Base-by-base conservation (phyloP, 2,888 invertebrate genomes). In the Ormyrus pomaceus region DNA sequence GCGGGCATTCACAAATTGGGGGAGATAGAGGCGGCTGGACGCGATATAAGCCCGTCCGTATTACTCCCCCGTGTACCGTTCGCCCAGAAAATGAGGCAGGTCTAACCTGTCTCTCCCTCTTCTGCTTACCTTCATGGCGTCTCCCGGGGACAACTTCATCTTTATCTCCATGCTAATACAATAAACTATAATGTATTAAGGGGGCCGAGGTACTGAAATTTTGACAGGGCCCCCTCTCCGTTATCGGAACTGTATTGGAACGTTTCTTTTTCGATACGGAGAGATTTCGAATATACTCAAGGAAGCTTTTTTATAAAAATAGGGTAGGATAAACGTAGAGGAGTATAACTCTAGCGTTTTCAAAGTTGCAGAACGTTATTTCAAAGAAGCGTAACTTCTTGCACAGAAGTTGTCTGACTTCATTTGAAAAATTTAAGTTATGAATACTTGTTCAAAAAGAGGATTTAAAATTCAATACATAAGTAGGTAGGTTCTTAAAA, bases 21-120 rank as follows among this genome's bases (percentile, higher is more conserved):
- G 68, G 58, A 58, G 72, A 53, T 56, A 64, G 59, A 56, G 13
- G 13, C 45, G 51, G 53, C 19, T 13, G 6, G 45, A 11, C 7
- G 53, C 46, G 51, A 51, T 55, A 64, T 48, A 62, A 8, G 19
- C 13, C 10, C 56, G 11, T 48, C 48, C 34, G 11, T 56, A 77
- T 69, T 77, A 69, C 77, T 81, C 80, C 80, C 80, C 19, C 45
- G 80, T 50, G 80, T 77, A 46, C 64, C 46, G 68, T 81, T 71
- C 68, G 19, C 77, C n/a, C 5, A 46, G 68, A 81, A 77, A 81
- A 81, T 81, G 77, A 77, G 80, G 74, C 80, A 72, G 68, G 56
- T 77, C 68, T 64, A 71, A 69, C 73, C 69, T 56, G 74, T 59
- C 61, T 56, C 56, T 5, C 45, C 6, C 34, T 8, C 46, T n/a